Evolutionary conservation across 2,888 invertebrate genomes (phyloP), one percentile per base, ranked within the genome.

Genomic region (Ryuthela nishihirai): DNA sequence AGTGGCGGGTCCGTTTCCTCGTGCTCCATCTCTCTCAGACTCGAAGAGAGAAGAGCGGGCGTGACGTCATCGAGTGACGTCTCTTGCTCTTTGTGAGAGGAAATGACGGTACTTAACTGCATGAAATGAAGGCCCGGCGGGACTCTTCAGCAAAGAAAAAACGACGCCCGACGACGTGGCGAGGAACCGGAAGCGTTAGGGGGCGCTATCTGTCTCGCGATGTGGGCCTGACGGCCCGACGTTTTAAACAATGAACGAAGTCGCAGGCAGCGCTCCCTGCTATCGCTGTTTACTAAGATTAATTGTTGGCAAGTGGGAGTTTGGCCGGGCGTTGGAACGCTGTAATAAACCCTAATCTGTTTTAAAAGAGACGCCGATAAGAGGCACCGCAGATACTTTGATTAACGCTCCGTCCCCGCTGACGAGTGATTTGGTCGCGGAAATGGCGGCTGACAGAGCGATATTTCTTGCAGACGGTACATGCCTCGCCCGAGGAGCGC

Each of bases 341-440:
- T 41, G 54, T 50, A 41, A 59, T 59, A 59, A 59, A 59, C 47
- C 48, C 53, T 53, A 59, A 59, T 59, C 59, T 59, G 53, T 59
- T 59, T 59, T 59, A 59, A 59, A 59, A 59, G 59, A 53, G 44
- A 45, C 35, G 42, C 34, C 26, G 59, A 58, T 58, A 58, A 58
- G 52, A 32, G 59, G 29, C 12, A 12, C 29, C 29, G 29, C 35
- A 58, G 59, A 59, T 59, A 59, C 47, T 53, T 59, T 59, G 59
- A 59, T 59, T 59, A 59, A 59, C 59, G 59, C 53, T 32, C 40
- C 35, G 34, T 36, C 53, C 23, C 29, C 18, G 24, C 53, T 44
- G 42, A 25, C 38, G 44, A 48, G 53, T 48, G 59, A 53, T 59
- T 59, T 53, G 20, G 43, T 26, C 35, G 23, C 59, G 59, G 59